These are phyloP conservation scores for Atherinomorus stipes DNA, from an alignment of 2,113 vertebrate genomes.

Conservation along the genomic window DNA sequence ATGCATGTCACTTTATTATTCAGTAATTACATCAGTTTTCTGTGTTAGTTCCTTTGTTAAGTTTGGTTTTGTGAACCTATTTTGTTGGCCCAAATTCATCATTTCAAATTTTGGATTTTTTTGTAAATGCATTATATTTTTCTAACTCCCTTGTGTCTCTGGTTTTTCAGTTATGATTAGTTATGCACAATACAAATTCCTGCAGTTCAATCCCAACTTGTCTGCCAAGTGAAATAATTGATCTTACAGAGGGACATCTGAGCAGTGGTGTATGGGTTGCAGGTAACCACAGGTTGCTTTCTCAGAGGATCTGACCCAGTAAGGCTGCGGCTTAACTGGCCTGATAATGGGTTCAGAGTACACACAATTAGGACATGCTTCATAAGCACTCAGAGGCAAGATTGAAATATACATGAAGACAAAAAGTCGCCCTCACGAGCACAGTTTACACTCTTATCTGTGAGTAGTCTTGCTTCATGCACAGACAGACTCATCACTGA, in stretches of 20 bases:
- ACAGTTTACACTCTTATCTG: neutral
- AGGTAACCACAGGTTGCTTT: constrained; percentile 45
- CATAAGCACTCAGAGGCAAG: neutral
- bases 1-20: too few species aligned
- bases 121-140: too few species aligned
- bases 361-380: constrained; percentile 12
- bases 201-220: neutral
- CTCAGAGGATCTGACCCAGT: constrained; percentile 52
- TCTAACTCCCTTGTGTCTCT: too few species aligned
- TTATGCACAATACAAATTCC: neutral
- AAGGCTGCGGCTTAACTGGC: constrained; percentile 42
- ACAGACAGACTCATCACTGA: constrained; percentile 24
- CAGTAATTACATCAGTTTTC: too few species aligned
- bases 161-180: too few species aligned
- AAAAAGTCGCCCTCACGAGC: neutral
- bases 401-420: neutral
- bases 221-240: constrained; percentile 41
- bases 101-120: too few species aligned
- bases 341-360: constrained; percentile 30
- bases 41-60: too few species aligned
- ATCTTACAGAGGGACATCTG: constrained; percentile 33
- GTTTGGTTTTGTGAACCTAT: too few species aligned
- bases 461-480: neutral
- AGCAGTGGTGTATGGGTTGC: constrained; percentile 28
- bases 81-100: too few species aligned